phyloP scores from a whole-genome alignment of 2,113 vertebrate species.

The Butastur rufipennis region DNA sequence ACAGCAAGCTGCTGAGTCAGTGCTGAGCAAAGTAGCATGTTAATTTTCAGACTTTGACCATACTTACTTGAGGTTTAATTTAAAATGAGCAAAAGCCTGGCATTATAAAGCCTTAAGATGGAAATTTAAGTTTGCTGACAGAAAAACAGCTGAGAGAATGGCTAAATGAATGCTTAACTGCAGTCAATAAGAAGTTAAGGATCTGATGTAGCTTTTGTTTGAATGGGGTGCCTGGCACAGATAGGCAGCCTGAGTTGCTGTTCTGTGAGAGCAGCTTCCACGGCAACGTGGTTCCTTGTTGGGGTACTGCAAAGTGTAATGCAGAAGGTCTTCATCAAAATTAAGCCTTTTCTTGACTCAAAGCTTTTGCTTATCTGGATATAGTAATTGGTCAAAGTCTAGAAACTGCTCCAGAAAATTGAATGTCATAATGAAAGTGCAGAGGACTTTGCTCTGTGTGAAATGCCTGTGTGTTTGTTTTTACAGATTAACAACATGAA shows the following conservation, averaged over 20 bases:
- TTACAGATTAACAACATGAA: slow-evolving; percentile 98
- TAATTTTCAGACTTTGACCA: not conserved
- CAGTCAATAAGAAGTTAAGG: not conserved
- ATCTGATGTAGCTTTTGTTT: not conserved
- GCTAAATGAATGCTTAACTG: not conserved
- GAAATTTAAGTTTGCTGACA: not conserved
- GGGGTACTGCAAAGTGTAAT: rapidly evolving
- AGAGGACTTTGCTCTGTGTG: slow-evolving; percentile 12
- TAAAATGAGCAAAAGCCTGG: not conserved
- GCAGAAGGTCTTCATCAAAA: not conserved
- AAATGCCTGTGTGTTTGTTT: slow-evolving; percentile 49
- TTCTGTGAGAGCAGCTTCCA: slow-evolving; percentile 35
- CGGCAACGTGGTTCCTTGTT: not conserved
- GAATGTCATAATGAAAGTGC: not conserved
- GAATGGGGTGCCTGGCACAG: not conserved
- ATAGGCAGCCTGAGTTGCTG: not conserved
- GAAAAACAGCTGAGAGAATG: not conserved
- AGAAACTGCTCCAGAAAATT: not conserved
- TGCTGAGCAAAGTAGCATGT: not conserved
- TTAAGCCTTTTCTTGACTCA: not conserved
- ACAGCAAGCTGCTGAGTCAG: slow-evolving; percentile 20
- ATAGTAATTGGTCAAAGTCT: not conserved
- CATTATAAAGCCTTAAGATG: not conserved
- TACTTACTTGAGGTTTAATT: not conserved
- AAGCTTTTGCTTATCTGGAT: not conserved